Evolutionary conservation across 2,888 invertebrate species (phyloP), one percentile per base, ranked within the genome.

Genomic region (Amphipoea lucens): DNA sequence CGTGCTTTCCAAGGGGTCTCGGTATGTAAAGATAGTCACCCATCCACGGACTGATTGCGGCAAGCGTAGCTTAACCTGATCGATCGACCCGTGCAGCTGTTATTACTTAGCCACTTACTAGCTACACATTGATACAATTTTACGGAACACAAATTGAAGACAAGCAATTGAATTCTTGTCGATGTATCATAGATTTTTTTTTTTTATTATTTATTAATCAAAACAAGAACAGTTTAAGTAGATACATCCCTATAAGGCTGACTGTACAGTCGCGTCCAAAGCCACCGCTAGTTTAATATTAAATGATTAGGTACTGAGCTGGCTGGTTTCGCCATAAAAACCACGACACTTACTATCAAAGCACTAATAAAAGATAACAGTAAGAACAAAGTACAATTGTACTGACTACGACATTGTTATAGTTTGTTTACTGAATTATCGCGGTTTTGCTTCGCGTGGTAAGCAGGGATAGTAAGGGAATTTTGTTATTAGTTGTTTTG

Each of bases 301-400:
- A 93, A 94, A 92, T 93, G 92, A 94, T 94, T 94, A 92, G 92
- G 90, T 92, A 93, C 92, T 89, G 88, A 91, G 88, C 88, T 90
- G 90, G 87, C 89, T 90, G 90, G 92, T 87, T 89, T 87, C 87
- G 90, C 92, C 90, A 92, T 94, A 94, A 95, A 95, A 95, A 94
- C 93, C 92, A 90, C 92, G 93, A 92, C 94, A 94, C 94, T 94
- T 92, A 91, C 93, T 93, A 94, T 95, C 94, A 95, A 94, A 95
- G 92, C 92, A 92, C 93, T 94, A 95, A 95, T 95, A 95, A 95
- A 95, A 94, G 92, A 91, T 92, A 94, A 93, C 91, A 92, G 91
- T 92, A 91, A 93, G 91, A 93, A 93, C 91, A 90, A 92, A 92
- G 92, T 91, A 93, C 92, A 92, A 92, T 90, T 87, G 89, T 89